Conservation (phyloP, 1,140 invertebrate species). For the Lepidurus packardi region DNA sequence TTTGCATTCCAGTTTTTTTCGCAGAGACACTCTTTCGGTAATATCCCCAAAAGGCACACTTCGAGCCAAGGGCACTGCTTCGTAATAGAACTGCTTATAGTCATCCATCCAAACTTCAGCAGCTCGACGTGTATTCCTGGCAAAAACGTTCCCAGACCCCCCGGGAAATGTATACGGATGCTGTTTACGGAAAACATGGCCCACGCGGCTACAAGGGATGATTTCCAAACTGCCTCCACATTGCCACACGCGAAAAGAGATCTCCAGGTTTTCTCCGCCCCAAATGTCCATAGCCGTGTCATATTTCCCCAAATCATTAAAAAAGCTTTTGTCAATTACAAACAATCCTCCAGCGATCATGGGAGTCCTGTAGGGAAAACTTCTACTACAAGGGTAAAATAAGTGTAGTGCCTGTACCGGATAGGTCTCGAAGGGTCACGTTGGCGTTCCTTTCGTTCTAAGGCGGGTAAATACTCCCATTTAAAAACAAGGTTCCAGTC, state of each 20-base stretch:
- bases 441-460: conserved; percentile 69
- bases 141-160: conserved; percentile 83
- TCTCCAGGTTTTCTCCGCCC: conserved; percentile 78
- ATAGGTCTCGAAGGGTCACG: conserved; percentile 63
- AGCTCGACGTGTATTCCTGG: conserved; percentile 66
- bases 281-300: conserved; percentile 97
- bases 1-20: conserved; percentile 81
- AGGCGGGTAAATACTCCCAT: conserved; percentile 87
- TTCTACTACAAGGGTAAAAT: conserved; percentile 25
- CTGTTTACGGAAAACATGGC: conserved; percentile 86
- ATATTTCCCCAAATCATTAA: conserved; percentile 90
- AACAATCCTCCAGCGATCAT: conserved; percentile 94
- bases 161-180: conserved; percentile 94
- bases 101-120: conserved; percentile 96
- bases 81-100: conserved; percentile 87
- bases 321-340: conserved; percentile 85
- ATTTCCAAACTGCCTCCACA: conserved; percentile 92
- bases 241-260: conserved; percentile 85
- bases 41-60: conserved; percentile 84
- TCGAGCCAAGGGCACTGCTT: conserved; percentile 75
- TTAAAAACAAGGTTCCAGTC: conserved; percentile 96
- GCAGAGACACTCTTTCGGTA: conserved; percentile 73
- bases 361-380: conserved; percentile 59
- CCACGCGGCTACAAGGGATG: conserved; percentile 85
- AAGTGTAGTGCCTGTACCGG: conserved; percentile 41